A percentile compares a stretch with the other conserved stretches of the same genome.
phyloP scores from a whole-genome alignment of 2,797 vertebrate genomes.

The Mormyrops boulengeri region DNA sequence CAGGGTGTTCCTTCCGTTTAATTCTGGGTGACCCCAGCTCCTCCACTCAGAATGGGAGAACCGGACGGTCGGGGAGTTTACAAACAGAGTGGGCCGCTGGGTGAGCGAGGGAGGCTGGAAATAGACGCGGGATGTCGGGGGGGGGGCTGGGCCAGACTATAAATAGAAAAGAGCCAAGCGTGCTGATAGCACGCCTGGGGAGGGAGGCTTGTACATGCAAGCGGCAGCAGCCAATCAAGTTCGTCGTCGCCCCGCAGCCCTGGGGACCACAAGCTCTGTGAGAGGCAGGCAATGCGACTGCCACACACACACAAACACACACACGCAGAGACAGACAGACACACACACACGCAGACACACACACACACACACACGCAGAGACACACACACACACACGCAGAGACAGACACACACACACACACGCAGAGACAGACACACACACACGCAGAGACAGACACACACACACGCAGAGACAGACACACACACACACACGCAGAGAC shows the following conservation, averaged over 20 bases:
- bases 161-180: conserved; percentile 41
- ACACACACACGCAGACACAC: background rate
- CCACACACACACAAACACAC: background rate
- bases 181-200: conserved; percentile 25
- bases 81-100: conserved; percentile 45
- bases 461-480: background rate
- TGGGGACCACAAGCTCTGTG: background rate
- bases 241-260: background rate
- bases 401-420: background rate
- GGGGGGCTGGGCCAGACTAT: conserved; percentile 37
- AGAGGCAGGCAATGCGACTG: background rate
- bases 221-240: background rate
- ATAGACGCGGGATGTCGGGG: conserved; percentile 44
- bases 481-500: background rate
- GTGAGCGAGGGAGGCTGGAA: conserved; percentile 38
- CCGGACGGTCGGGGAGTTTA: conserved; percentile 36
- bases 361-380: background rate
- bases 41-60: background rate
- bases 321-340: background rate
- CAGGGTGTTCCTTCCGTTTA: background rate
- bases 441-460: background rate
- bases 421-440: too few relatives aligned
- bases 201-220: conserved; percentile 13
- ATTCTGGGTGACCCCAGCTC: background rate
- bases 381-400: too few relatives aligned